These are phyloP conservation scores for Molorchus minor DNA, from an alignment of 2,888 invertebrate genomes.

Conservation along the genomic window DNA sequence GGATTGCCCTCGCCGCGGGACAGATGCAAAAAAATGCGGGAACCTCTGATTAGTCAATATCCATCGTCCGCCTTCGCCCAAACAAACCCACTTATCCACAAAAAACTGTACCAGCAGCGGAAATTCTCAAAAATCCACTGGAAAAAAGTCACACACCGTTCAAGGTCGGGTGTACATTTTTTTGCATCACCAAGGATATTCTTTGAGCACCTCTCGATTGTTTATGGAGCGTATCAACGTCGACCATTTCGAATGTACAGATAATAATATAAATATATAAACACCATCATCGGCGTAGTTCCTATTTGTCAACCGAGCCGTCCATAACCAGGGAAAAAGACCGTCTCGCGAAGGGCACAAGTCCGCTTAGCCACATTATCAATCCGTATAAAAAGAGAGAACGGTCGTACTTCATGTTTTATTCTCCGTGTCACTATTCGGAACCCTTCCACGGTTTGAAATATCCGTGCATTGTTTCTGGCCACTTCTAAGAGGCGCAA, in stretches of 20 bases:
- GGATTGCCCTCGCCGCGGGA: too few relatives aligned
- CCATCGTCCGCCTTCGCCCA: background rate
- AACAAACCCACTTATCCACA: background rate
- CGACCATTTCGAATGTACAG: slow-evolving; percentile 17
- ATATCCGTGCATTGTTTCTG: slow-evolving; percentile 19
- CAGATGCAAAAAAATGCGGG: too few relatives aligned
- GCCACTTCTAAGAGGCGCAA: slow-evolving; percentile 19
- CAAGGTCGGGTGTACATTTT: slow-evolving; percentile 21
- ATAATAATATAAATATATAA: slow-evolving; percentile 28
- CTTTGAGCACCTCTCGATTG: slow-evolving; percentile 24
- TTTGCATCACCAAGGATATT: slow-evolving; percentile 26
- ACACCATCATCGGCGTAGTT: slow-evolving; percentile 24
- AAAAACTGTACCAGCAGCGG: background rate
- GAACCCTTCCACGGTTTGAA: slow-evolving; percentile 31
- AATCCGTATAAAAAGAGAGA: slow-evolving; percentile 35
- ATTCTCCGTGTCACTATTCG: slow-evolving; percentile 30
- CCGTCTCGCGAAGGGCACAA: slow-evolving; percentile 21
- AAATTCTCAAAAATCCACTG: background rate
- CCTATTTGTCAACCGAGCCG: slow-evolving; percentile 25
- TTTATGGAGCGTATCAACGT: slow-evolving; percentile 12
- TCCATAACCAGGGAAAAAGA: slow-evolving; percentile 26
- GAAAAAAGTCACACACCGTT: background rate
- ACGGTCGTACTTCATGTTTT: slow-evolving; percentile 24
- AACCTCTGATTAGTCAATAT: too few relatives aligned
- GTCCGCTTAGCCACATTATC: slow-evolving; percentile 1